Evolutionary conservation across 2,888 invertebrate genomes (phyloP), one percentile per base, ranked within the genome.

Genomic region (Apoderus coryli): DNA sequence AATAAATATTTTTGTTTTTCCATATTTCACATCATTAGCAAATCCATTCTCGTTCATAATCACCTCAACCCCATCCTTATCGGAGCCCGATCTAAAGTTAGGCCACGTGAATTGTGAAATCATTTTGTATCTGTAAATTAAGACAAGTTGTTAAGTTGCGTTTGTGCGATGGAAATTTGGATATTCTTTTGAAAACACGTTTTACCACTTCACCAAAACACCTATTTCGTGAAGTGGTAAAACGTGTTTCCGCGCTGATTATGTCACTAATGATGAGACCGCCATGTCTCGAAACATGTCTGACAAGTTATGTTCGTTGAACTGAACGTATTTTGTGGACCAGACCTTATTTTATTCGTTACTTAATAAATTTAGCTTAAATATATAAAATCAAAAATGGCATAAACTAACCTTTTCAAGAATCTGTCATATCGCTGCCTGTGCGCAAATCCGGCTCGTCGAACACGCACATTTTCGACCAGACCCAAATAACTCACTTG

Each of bases 381-480:
- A 30, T 4, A 15, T 11, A n/a, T 4, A 3, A 11, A 19, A 5
- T 16, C 25, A 11, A 3, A 27, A 2, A 14, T n/a, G n/a, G n/a
- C n/a, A n/a, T n/a, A n/a, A n/a, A n/a, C n/a, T 34, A 52, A 75
- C 74, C 79, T 77, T 57, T 82, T 74, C 38, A 93, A 69, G 67
- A 95, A 95, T 49, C 85, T 72, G 53, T 85, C 86, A 62, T 93
- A 96, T 38, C 82, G 72, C 64, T 90, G 88, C 24, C 96, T 72
- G 59, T 86, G 80, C n/a, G 92, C 95, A 63, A 96, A 96, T 24
- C 96, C 96, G 33, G 95, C 95, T 50, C 95, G 71, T 4, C 95
- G 71, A 10, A 96, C 95, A 36, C 92, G 72, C 25, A 95, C 88
- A 62, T 95, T 95, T 64, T 96, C 95, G 31, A 95, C 69, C 14